phyloP scores from a whole-genome alignment of 2,888 invertebrate genomes.

The Chromoteleia sp. region DNA sequence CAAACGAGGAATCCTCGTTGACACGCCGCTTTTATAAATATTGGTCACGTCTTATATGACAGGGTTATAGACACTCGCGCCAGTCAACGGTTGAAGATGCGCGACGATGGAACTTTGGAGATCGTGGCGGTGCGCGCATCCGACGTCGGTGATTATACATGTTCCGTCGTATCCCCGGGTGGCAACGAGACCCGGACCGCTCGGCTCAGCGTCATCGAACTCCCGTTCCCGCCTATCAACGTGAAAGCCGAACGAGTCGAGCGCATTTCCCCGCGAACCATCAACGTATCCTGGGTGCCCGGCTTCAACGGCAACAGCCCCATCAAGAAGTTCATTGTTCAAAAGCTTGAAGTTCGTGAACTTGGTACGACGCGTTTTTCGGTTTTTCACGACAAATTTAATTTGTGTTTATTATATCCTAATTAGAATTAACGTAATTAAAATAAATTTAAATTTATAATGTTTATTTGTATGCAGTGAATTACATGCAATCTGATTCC shows the following conservation, averaged over 20 bases:
- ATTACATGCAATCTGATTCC: no score
- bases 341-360: conserved; percentile 95
- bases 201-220: conserved; percentile 94
- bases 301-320: conserved; percentile 99
- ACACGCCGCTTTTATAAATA: conserved; percentile 11
- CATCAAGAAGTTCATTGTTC: conserved; percentile 95
- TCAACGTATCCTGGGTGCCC: conserved; percentile 97
- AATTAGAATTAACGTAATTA: no score
- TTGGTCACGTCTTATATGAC: conserved; percentile 64
- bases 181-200: conserved; percentile 97
- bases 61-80: conserved; percentile 87
- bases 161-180: conserved; percentile 94
- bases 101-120: conserved; percentile 93
- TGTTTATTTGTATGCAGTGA: no score
- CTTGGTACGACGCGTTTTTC: no score
- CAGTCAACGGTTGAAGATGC: conserved; percentile 90
- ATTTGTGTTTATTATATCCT: no score
- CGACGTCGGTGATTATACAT: conserved; percentile 97
- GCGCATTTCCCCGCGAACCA: conserved; percentile 89
- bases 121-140: conserved; percentile 95
- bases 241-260: conserved; percentile 91
- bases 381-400: no score
- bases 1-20: conserved; percentile 8
- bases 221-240: conserved; percentile 96
- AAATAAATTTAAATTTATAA: no score